Evolutionary conservation across 2,888 invertebrate species (phyloP), one percentile per base, ranked within the genome.

Genomic region (Acanthacorydalis orientalis): DNA sequence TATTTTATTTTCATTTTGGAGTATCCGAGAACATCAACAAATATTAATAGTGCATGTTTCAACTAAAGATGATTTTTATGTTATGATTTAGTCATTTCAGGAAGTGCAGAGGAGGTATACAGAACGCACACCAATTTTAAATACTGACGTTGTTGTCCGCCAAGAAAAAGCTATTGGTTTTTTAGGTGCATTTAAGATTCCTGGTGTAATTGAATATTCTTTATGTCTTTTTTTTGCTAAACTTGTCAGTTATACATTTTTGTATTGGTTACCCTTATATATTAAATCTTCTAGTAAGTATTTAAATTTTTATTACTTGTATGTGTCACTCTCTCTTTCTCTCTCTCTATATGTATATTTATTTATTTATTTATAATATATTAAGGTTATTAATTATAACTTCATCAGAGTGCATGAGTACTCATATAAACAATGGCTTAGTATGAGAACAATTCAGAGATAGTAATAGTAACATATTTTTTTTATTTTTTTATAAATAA

Each of bases 221-320:
- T 63, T 95, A 40, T 89, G 89, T 40, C 73, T 96, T 38, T 96
- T 96, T 68, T 96, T 96, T 67, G 88, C 93, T 11, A 97, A 97
- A 67, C 75, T 96, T 37, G 95, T 96, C 58, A 90, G 90, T 64
- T 96, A 97, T 62, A 96, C 95, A 50, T 96, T 96, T 69, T 75
- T 96, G 44, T 96, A 88, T 63, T 97, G 96, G 96, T 71, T 97
- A 59, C 96, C 96, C 16, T 65, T 82, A 4, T 96, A 93, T 59
- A 90, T 97, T 50, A 78, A 80, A 51, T 73, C 76, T 43, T 82
- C 86, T 41, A 83, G 91, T 91, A 64, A 83, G 85, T 77, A 56
- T 33, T 11, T 23, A n/a, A n/a, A n/a, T 23, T 23, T 23, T 23
- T 23, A 23, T n/a, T n/a, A n/a, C n/a, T n/a, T n/a, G n/a, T n/a